Evolutionary conservation across 2,888 invertebrate species (phyloP).

Genomic region (Alitta virens): DNA sequence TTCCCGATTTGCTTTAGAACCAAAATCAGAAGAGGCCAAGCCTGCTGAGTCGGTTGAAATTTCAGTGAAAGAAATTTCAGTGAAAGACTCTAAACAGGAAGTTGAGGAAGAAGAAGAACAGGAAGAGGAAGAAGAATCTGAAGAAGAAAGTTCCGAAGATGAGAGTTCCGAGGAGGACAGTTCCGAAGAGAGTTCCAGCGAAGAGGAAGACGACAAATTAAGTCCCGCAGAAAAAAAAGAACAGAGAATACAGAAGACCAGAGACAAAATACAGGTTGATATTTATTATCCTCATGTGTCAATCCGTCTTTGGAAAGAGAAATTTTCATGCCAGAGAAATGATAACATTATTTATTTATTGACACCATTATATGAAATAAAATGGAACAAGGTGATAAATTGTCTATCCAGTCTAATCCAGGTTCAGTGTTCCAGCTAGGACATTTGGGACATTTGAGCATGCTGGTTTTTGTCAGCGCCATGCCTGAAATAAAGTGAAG

Average conservation of each 20-base stretch:
- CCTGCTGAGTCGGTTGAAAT: slow-evolving; percentile 26
- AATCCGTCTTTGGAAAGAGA: too few relatives aligned
- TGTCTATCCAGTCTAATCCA: too few relatives aligned
- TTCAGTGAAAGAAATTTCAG: slow-evolving; percentile 27
- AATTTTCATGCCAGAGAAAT: too few relatives aligned
- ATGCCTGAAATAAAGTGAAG: too few relatives aligned
- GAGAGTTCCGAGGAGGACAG: slow-evolving; percentile 34
- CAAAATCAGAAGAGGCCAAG: slow-evolving; percentile 58
- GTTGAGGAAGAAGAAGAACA: slow-evolving; percentile 23
- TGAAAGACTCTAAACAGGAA: slow-evolving; percentile 10
- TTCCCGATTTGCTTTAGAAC: slow-evolving; percentile 31
- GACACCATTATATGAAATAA: too few relatives aligned
- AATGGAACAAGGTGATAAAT: too few relatives aligned
- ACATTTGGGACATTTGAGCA: too few relatives aligned
- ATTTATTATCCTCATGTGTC: too few relatives aligned
- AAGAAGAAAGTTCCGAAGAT: slow-evolving; percentile 19
- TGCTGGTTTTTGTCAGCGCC: too few relatives aligned
- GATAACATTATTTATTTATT: too few relatives aligned
- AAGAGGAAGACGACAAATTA: slow-evolving; percentile 59
- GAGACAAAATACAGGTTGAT: slow-evolving; percentile 43
- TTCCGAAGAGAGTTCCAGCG: slow-evolving; percentile 56
- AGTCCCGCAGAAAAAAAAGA: slow-evolving; percentile 33
- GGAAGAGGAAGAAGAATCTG: slow-evolving; percentile 29
- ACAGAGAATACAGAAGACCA: slow-evolving; percentile 32
- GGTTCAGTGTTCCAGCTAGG: too few relatives aligned